Base-by-base conservation (phyloP, 2,888 invertebrate genomes). In the Tanaodytes sp. region DNA sequence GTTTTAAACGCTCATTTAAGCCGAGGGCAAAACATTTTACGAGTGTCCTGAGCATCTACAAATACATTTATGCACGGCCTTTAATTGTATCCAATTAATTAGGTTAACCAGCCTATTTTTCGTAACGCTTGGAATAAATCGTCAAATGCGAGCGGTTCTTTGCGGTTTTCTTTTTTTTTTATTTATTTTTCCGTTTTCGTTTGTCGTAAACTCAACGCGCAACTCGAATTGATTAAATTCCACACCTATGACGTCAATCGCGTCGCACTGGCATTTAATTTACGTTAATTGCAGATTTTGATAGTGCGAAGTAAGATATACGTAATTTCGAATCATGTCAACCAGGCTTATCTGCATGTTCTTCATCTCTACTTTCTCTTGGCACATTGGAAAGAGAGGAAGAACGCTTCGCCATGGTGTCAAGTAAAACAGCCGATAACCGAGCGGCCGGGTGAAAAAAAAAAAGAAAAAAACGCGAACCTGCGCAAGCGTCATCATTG, bases 241-340 rank as follows among this genome's bases (percentile, higher is more conserved):
- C 36, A 14, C 27, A 18, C 19, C 16, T 33, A 27, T 62, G 61
- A 52, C 61, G 61, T 62, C 61, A 62, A 45, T 51, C 45, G 43
- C 31, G 33, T 36, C 36, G 43, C 59, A 42, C 9, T 40, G 59
- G 43, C 42, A 27, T 43, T 49, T 49, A 51, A 43, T 52, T 45
- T 37, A 18, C 37, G 37, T 2, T 52, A 43, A 51, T 37, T 51
- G 51, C 43, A n/a, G 18, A 45, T 36, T 62, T 51, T 52, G 43
- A 62, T 43, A 62, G 23, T 19, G 15, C 52, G 12, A 23, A 43
- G 45, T 43, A 52, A 37, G 61, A 62, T 36, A 37, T 19, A 30
- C 19, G 51, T 20, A 43, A 37, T 61, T 61, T 51, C 42, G 40
- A 52, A 43, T 27, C 52, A 43, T 45, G 45, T 43, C 51, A 51